Evolutionary conservation across 2,113 vertebrate genomes (phyloP).

Genomic region (Cyprinus carpio): DNA sequence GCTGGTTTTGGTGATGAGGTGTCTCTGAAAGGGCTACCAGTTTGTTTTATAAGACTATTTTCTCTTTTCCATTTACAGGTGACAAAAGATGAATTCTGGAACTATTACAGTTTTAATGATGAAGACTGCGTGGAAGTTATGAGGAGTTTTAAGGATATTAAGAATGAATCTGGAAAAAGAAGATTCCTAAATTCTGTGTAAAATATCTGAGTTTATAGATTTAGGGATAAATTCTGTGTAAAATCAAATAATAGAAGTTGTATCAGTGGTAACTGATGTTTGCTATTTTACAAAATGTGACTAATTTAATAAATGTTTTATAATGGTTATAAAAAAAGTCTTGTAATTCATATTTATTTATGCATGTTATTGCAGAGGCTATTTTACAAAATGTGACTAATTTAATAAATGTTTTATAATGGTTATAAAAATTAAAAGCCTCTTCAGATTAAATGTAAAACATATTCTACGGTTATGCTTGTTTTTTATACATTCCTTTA

Average conservation of each 20-base stretch:
- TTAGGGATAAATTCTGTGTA: too few relatives aligned
- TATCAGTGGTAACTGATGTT: too few relatives aligned
- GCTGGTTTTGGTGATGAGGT: not conserved
- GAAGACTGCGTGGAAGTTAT: too few relatives aligned
- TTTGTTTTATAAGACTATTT: constrained; percentile 21
- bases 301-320: too few relatives aligned
- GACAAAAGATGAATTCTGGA: constrained; percentile 91
- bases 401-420: not conserved
- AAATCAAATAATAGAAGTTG: too few relatives aligned
- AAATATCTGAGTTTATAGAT: too few relatives aligned
- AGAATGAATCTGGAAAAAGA: too few relatives aligned
- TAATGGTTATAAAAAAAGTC: too few relatives aligned
- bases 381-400: not conserved
- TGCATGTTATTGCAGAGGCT: not conserved
- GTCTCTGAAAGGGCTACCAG: not conserved
- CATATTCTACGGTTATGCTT: not conserved
- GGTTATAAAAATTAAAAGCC: not conserved
- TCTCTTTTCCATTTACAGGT: constrained; percentile 75
- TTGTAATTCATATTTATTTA: constrained; percentile 3
- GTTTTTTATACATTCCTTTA: constrained; percentile 8
- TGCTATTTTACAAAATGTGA: too few relatives aligned
- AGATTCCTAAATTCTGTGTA: too few relatives aligned
- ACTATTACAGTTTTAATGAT: constrained; percentile 81
- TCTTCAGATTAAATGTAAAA: not conserved
- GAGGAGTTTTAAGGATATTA: too few relatives aligned